Evolutionary conservation across 2,797 vertebrate genomes (phyloP).

Genomic region (Masticophis lateralis): DNA sequence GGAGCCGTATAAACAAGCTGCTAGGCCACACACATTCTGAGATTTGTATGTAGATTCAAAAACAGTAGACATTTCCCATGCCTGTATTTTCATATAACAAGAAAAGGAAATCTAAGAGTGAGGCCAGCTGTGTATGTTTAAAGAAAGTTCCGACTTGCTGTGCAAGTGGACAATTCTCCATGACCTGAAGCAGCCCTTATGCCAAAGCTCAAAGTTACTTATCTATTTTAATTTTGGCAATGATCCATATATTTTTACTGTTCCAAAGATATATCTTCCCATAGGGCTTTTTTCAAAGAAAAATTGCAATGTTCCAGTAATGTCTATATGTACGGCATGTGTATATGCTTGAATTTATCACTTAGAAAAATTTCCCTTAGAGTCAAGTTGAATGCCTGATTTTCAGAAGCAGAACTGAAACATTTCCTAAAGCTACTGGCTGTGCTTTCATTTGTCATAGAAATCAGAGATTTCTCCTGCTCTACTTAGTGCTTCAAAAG

Average conservation of each 20-base stretch:
- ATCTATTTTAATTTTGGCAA: neutral
- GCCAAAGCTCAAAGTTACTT: neutral
- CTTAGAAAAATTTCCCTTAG: neutral
- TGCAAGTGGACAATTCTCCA: slow-evolving; percentile 35
- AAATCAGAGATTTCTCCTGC: slow-evolving; percentile 39
- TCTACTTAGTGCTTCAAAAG: slow-evolving; percentile 53
- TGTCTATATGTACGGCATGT: neutral
- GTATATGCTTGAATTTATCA: neutral
- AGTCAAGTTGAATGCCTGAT: slow-evolving; percentile 40
- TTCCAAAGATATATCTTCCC: neutral
- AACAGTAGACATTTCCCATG: slow-evolving; percentile 19
- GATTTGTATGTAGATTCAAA: slow-evolving; percentile 23
- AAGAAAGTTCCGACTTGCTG: neutral
- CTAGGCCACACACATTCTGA: slow-evolving; percentile 35
- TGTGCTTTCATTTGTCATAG: slow-evolving; percentile 33
- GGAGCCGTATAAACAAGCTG: slow-evolving; percentile 19
- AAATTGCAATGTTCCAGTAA: neutral
- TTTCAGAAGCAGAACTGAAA: slow-evolving; percentile 22
- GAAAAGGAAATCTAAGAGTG: slow-evolving; percentile 17
- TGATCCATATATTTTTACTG: neutral
- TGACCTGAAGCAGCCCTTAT: neutral
- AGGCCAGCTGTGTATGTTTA: neutral
- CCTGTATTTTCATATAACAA: slow-evolving; percentile 16
- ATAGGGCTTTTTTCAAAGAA: neutral
- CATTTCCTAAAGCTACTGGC: slow-evolving; percentile 37